Evolutionary conservation across 2,888 invertebrate species (phyloP), one percentile per base, ranked within the genome.

Genomic region (Papilio protenor): DNA sequence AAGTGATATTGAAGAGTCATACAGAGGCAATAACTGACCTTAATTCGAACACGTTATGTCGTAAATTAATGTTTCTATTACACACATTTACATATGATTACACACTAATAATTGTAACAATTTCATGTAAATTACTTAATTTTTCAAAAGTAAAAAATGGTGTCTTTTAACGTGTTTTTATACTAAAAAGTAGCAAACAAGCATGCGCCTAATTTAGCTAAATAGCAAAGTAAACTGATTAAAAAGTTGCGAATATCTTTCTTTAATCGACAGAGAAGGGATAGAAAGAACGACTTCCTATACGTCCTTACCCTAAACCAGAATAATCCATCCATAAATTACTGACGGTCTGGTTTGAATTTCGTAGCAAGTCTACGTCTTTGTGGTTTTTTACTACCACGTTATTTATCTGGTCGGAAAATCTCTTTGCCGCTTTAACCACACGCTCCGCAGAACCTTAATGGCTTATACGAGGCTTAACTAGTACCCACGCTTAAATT

Each of bases 341-440:
- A 40, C 64, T 10, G n/a, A 66, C 33, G 64, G 2, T 66, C n/a
- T 40, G n/a, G 12, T 16, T 40, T 40, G n/a, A n/a, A 66, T 33
- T 40, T 40, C n/a, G n/a, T 66, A n/a, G n/a, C 64, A 40, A 6
- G 27, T 27, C 14, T 61, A 64, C 40, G 40, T 40, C n/a, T 40
- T 64, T 64, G 64, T 27, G 27, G 27, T 18, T 18, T 61, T 64
- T 64, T 64, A 40, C 11, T 61, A 40, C 18, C 40, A 40, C 18
- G 66, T 40, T 40, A n/a, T 40, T 66, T 66, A 40, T 66, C 66
- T 66, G 66, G 66, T 66, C 18, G 66, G 40, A 40, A 40, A 64
- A 66, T 66, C 66, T 66, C 66, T n/a, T 64, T 66, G 66, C 64
- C 33, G 64, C 40, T 33, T 66, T 66, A 27, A 40, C 40, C 66